Base-by-base conservation (phyloP, 2,888 invertebrate species). In the Carpatolechia fugitivella region DNA sequence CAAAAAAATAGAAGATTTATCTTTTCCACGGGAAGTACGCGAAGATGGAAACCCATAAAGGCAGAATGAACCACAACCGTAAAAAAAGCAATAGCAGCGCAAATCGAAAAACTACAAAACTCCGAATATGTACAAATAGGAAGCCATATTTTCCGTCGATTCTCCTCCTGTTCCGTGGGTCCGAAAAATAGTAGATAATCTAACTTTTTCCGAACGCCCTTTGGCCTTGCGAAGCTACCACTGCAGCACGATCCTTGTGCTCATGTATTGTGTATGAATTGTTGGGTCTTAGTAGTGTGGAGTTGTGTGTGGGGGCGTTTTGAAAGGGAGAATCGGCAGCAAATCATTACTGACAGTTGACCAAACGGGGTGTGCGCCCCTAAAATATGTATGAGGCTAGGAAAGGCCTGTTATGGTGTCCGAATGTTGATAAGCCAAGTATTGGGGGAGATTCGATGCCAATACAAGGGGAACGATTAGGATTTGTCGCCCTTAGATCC, bases 291-390 rank as follows among this genome's bases (percentile, higher is more conserved):
- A 4, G 1, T 62, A 64, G 54, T 56, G 47, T 79, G 76, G 85
- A 57, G 55, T 47, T 41, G 56, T 67, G 64, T 59, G 68, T 67
- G 88, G 80, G 86, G 89, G 89, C 85, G 89, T 80, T 75, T 61
- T 74, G 63, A 44, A 66, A 69, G 82, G 78, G 84, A 68, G 84
- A 81, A 80, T 82, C 72, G 74, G 80, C 79, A 85, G 89, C 90
- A 90, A 90, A 90, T 90, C 90, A 90, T 90, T 89, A 86, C 87
- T 90, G 90, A 90, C 90, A 90, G 90, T 88, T 90, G 90, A 90
- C 90, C 90, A 89, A 79, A 82, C 80, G 83, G 90, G 88, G 88
- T 79, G 81, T 72, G 77, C 65, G 69, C 71, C 88, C 85, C 82
- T 90, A 80, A 90, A 90, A 86, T 90, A 90, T 90, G 90, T 90